Conservation (phyloP, 2,797 vertebrate genomes). For the Calcarius lapponicus region DNA sequence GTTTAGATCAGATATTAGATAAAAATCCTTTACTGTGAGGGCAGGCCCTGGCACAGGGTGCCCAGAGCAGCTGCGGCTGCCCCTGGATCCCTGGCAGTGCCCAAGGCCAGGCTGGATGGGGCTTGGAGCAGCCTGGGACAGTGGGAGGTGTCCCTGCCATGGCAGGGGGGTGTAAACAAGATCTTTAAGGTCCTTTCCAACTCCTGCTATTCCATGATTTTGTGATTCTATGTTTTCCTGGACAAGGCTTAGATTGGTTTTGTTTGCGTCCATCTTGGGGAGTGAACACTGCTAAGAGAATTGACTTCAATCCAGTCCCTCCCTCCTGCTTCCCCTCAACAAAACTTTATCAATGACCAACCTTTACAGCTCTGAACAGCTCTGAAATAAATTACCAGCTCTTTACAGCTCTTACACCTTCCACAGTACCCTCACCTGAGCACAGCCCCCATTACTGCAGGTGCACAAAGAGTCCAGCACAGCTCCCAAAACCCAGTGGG, state of each 20-base stretch:
- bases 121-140: not conserved
- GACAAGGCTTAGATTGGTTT: not conserved
- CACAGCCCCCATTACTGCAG: not conserved
- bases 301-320: not conserved
- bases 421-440: not conserved
- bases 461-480: not conserved
- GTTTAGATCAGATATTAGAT: not conserved
- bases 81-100: not conserved
- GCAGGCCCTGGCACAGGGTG: not conserved
- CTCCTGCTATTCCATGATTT: not conserved
- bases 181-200: not conserved
- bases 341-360: not conserved
- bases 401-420: not conserved
- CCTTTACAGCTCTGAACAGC: not conserved
- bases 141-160: not conserved
- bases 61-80: not conserved
- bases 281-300: not conserved
- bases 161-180: not conserved
- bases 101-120: not conserved
- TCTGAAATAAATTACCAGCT: not conserved
- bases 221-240: not conserved
- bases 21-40: not conserved
- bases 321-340: not conserved
- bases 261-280: not conserved
- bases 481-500: not conserved